Evolutionary conservation across 64 coral and sea anemone genomes (phyloP), one percentile per base, ranked within the genome.

Genomic region (Porites lutea): DNA sequence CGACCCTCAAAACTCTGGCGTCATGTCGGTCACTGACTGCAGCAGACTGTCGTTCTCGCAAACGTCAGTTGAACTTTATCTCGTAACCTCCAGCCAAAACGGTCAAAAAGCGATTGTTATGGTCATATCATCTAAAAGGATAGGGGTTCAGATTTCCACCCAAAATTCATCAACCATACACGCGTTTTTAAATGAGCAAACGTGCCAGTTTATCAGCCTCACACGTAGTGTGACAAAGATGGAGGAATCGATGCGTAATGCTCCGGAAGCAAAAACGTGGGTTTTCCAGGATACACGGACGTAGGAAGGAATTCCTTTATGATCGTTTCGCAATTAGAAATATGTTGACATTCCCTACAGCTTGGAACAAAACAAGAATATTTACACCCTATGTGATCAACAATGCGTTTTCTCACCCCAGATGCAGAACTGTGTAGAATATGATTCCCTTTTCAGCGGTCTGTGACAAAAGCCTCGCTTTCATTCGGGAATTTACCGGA

Each of bases 301-400:
- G 18, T 84, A 51, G 62, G 62, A 61, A 52, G 63, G 81, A 84
- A 69, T 84, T 68, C 81, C 81, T 84, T 84, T 68, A 21, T 63
- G 48, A 5, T 57, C 54, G 47, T 16, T 76, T 19, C 48, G 58
- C 43, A 14, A 55, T 23, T 3, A 48, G 2, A 65, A 63, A 48
- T 47, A 13, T 3, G 27, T 37, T 37, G 27, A 52, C 44, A 21
- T 21, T 16, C 61, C 5, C 63, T 3, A 19, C 22, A 65, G 46
- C 57, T 27, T 18, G 21, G 1, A 82, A 65, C 6, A 68, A 68
- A 10, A 47, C 52, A 22, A 4, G 50, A 5, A 78, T 12, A 55
- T 8, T 19, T 53, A 18, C 74, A 19, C 74, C 7, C 52, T 11
- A 20, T 13, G 54, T 12, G 54, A 12, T 9, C 12, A 7, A 57